These are phyloP conservation scores for Copidosoma floridanum DNA, from an alignment of 1,140 invertebrate genomes.

Conservation along the genomic window DNA sequence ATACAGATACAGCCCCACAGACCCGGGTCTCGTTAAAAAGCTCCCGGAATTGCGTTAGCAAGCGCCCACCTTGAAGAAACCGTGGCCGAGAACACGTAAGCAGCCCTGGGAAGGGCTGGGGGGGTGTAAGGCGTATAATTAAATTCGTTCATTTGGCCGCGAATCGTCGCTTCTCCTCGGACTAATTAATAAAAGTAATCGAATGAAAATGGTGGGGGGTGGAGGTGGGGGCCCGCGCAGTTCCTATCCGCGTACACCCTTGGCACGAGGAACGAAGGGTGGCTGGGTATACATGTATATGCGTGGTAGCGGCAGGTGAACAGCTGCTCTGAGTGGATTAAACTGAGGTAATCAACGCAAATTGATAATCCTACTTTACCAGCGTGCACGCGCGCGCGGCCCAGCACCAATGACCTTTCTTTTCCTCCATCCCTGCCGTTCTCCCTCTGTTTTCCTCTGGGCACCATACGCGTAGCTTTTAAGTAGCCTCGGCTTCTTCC, in stretches of 20 bases:
- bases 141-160: conserved; percentile 44
- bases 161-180: conserved; percentile 22
- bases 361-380: conserved; percentile 51
- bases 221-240: conserved; percentile 20
- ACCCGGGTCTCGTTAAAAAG: too few relatives aligned
- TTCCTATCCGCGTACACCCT: conserved; percentile 1
- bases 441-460: too few relatives aligned
- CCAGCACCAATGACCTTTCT: too few relatives aligned
- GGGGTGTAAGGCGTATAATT: conserved; percentile 40
- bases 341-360: conserved; percentile 52
- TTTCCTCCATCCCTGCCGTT: neutral
- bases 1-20: too few relatives aligned
- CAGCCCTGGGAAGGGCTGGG: too few relatives aligned
- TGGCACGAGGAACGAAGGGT: too few relatives aligned
- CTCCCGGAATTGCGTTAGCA: too few relatives aligned
- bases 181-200: conserved; percentile 53
- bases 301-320: conserved; percentile 44
- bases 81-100: too few relatives aligned
- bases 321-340: conserved; percentile 52
- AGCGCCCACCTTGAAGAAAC: too few relatives aligned
- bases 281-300: too few relatives aligned
- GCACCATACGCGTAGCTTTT: neutral
- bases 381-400: neutral
- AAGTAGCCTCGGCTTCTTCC: neutral
- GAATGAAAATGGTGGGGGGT: conserved; percentile 39